Percentiles rank a stretch among this genome's conserved stretches.
phyloP scores from a whole-genome alignment of 2,113 vertebrate species.

The Anseranas semipalmata region DNA sequence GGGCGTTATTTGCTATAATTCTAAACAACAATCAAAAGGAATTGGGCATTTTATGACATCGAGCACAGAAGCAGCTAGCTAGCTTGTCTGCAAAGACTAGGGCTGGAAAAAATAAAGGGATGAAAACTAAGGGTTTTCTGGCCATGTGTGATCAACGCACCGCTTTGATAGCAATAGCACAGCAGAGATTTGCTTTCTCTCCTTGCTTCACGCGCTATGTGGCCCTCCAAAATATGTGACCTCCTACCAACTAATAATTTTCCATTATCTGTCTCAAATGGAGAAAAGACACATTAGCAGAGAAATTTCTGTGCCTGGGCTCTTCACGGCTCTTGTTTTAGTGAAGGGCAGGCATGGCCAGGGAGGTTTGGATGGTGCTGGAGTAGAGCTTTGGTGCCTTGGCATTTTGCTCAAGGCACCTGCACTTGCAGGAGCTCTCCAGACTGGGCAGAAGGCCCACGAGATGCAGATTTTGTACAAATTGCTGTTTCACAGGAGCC shows the following conservation, averaged over 20 bases:
- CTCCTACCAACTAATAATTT: not conserved
- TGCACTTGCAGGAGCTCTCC: not conserved
- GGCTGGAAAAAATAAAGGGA: not conserved
- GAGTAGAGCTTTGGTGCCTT: not conserved
- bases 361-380: not conserved
- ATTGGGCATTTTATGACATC: no score
- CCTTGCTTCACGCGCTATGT: accelerated
- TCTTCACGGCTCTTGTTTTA: not conserved
- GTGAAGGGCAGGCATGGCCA: accelerated
- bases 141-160: accelerated
- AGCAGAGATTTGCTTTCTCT: not conserved
- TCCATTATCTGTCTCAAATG: no score
- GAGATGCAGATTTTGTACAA: accelerated
- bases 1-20: not conserved
- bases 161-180: accelerated
- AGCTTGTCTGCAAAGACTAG: not conserved
- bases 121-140: no score
- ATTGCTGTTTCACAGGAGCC: not conserved
- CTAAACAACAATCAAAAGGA: accelerated
- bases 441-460: accelerated
- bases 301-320: not conserved
- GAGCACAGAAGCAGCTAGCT: not conserved
- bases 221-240: not conserved
- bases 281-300: not conserved
- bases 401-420: not conserved